Evolutionary conservation across 1,140 invertebrate genomes (phyloP), one percentile per base, ranked within the genome.

Genomic region (Drosophila auraria): DNA sequence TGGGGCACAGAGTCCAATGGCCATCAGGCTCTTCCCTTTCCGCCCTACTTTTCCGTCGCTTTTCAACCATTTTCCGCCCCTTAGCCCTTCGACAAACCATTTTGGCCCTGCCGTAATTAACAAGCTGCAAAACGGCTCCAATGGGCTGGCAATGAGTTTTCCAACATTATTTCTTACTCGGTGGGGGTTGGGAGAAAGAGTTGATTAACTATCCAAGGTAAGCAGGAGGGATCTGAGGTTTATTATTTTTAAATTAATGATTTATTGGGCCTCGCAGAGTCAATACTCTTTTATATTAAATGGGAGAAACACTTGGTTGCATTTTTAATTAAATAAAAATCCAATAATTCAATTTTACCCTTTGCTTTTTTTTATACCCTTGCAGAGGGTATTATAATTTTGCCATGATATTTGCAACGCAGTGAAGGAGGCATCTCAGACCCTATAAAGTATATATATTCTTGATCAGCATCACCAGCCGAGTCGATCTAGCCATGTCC

Each of bases 101-200:
- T 73, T 73, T 45, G 38, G 44, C 65, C 54, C 30, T 47, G 47
- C 45, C 64, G 72, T 87, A 87, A 86, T 86, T 86, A 86, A 86
- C 83, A 79, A 87, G 83, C 75, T 73, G 77, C 72, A 58, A 53
- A 78, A 69, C 63, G 72, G 78, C 66, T 76, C 70, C 83, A 79
- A 83, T 83, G 79, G 74, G 38, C 69, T 78, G 82, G 75, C 63
- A 78, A 78, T 78, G 74, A 78, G 63, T 78, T 78, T 69, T 40
- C 75, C 64, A 50, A 27, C 68, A 42, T 42, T 36, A 44, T 20
- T 72, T 56, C 38, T 44, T 20, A 40, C 60, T 56, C 44, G 8
- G 8, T 30, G 17, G 33, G 27, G n/a, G 27, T 38, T 14, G 36
- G 20, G 11, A 1, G 5, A 40, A 25, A 40, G 27, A 49, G 54